Percentiles rank a stretch among this genome's conserved stretches.
Evolutionary conservation across 2,888 invertebrate genomes (phyloP).

Genomic region (Lysandra coridon): DNA sequence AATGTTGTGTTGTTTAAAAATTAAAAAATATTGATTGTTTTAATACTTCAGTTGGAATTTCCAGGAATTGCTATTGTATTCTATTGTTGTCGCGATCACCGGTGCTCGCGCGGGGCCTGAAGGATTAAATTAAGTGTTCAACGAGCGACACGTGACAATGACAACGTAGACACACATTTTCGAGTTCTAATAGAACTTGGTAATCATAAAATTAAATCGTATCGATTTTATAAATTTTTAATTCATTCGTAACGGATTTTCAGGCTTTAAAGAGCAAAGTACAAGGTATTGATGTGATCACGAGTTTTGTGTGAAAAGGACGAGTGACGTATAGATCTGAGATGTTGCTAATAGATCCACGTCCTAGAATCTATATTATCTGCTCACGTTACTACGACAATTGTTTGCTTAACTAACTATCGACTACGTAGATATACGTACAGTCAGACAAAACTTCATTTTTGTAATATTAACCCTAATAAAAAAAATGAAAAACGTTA

Average conservation of each 20-base stretch:
- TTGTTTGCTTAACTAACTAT: neutral
- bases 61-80: too few species aligned
- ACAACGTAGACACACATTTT: neutral
- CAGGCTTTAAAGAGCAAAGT: neutral
- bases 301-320: neutral
- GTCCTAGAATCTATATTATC: slow-evolving; percentile 19
- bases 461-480: too few species aligned
- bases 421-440: neutral
- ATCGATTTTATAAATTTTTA: neutral
- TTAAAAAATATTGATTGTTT: too few species aligned
- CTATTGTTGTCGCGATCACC: too few species aligned
- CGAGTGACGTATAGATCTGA: neutral
- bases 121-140: neutral
- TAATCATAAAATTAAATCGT: too few species aligned
- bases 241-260: neutral
- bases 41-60: too few species aligned
- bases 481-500: too few species aligned
- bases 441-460: neutral
- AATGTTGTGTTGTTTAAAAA: neutral
- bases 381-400: slow-evolving; percentile 3
- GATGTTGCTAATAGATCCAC: neutral
- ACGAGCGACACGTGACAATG: neutral
- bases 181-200: neutral
- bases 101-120: too few species aligned
- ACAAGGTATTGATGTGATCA: neutral